Evolutionary conservation across 1,140 invertebrate species (phyloP), one percentile per base, ranked within the genome.

Genomic region (Contarinia nasturtii): DNA sequence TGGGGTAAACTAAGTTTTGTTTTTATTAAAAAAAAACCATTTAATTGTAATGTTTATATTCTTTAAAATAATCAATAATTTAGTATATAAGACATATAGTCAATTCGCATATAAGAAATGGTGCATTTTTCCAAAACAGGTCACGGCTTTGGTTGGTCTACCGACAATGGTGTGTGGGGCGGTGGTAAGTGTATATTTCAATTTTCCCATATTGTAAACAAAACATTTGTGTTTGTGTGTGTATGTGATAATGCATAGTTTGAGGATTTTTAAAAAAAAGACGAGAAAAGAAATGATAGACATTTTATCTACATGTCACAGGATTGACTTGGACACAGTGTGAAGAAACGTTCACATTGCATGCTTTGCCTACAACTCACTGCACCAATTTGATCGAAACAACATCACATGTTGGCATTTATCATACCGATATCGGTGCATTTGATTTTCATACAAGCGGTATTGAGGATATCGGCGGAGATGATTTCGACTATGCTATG

Each of bases 81-180:
- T n/a, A n/a, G n/a, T n/a, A n/a, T n/a, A n/a, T n/a, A n/a, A n/a
- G n/a, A n/a, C n/a, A n/a, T n/a, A n/a, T n/a, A n/a, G n/a, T n/a
- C n/a, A n/a, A n/a, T n/a, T n/a, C n/a, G n/a, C n/a, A n/a, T n/a
- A n/a, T n/a, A n/a, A n/a, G n/a, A n/a, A n/a, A n/a, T n/a, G n/a
- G n/a, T n/a, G n/a, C n/a, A n/a, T n/a, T n/a, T n/a, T n/a, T n/a
- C n/a, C n/a, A n/a, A n/a, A n/a, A n/a, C n/a, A n/a, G n/a, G 72
- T 3, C 71, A 73, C 48, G 72, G 72, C 20, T 74, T 71, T 71
- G 72, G 72, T 7, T 74, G 72, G 72, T 71, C 52, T 74, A 50
- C 71, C 72, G 7, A 74, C n/a, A n/a, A 74, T 47, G 72, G 72
- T 1, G 70, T 73, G 1, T 74, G 72, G 72, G 73, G 70, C 54